Base-by-base conservation (phyloP, 1,140 invertebrate genomes). In the Aethina tumida region DNA sequence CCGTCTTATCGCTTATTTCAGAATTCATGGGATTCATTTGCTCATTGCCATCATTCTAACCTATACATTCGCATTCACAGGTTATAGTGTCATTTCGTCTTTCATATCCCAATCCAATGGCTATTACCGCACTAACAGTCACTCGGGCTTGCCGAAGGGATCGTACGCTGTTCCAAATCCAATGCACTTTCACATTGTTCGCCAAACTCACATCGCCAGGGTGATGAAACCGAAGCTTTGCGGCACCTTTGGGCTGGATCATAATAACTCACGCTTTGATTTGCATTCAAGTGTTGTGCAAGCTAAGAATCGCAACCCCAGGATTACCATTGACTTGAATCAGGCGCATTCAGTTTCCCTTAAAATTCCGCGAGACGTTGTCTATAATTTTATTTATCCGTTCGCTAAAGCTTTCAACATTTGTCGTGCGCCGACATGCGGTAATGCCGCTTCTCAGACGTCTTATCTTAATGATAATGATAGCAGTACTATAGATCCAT, bases 101-200 rank as follows among this genome's bases (percentile, higher is more conserved):
- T n/a, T 24, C 5, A 15, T 13, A 6, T 9, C 2, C 12, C 21
- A 21, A 3, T 5, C 32, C 27, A 35, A 33, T 19, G 19, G 18
- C 8, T 41, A 42, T 32, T 58, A 61, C 47, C 50, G 58, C 41
- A 58, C 59, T 15, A 45, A 41, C 31, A 56, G 47, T 43, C 47
- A 56, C 42, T 45, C 50, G 31, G 58, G 58, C 8, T 47, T 59
- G 16, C 58, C 60, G 5, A 57, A 56, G 29, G 58, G 60, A 15
- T 58, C 58, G 3, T 62, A 60, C 41, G 17, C 38, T n/a, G 33
- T 52, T n/a, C 57, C 58, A 15, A 61, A 60, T 36, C 60, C 60
- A 5, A 33, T 46, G 30, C 60, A 62, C 41, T 62, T 52, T 46
- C 60, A 62, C 34, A 44, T 60, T 36, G 57, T 35, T 12, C 56